phyloP scores from a whole-genome alignment of 1,140 invertebrate genomes.

The Cotesia chilonis region DNA sequence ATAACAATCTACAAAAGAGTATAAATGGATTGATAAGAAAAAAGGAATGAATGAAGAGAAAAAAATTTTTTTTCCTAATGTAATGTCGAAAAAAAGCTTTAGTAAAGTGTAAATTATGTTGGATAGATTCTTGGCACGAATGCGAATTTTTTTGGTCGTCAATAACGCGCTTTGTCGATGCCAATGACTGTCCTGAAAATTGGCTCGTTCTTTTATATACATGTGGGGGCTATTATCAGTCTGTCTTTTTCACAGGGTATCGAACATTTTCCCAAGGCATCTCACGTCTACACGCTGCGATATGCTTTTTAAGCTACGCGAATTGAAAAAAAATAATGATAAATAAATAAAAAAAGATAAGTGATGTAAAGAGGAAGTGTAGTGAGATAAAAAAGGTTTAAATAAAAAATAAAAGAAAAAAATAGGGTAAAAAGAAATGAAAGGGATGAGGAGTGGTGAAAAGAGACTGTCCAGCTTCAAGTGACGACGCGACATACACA shows the following conservation, averaged over 20 bases:
- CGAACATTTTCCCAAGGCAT: slow-evolving; percentile 43
- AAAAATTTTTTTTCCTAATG: no score
- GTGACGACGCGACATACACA: slow-evolving; percentile 6
- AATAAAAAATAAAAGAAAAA: background rate
- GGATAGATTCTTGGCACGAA: slow-evolving; percentile 14
- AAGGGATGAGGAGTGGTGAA: background rate
- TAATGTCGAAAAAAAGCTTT: no score
- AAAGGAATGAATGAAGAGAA: background rate
- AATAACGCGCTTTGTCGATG: slow-evolving; percentile 20
- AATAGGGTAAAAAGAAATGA: background rate
- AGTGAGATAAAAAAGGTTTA: background rate
- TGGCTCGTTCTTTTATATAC: background rate
- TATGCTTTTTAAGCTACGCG: slow-evolving; percentile 50
- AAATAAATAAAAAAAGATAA: slow-evolving; percentile 3
- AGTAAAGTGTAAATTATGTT: slow-evolving; percentile 1
- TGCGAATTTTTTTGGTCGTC: slow-evolving; percentile 5
- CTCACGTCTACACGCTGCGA: slow-evolving; percentile 50
- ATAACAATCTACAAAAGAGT: background rate
- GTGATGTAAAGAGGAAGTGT: background rate
- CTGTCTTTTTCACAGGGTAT: slow-evolving; percentile 35
- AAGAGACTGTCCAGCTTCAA: no score
- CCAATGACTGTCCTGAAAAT: slow-evolving; percentile 19
- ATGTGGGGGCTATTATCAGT: no score
- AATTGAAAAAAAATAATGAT: slow-evolving; percentile 1
- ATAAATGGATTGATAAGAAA: background rate